Base-by-base conservation (phyloP, 2,797 vertebrate species). In the Salarias fasciatus region DNA sequence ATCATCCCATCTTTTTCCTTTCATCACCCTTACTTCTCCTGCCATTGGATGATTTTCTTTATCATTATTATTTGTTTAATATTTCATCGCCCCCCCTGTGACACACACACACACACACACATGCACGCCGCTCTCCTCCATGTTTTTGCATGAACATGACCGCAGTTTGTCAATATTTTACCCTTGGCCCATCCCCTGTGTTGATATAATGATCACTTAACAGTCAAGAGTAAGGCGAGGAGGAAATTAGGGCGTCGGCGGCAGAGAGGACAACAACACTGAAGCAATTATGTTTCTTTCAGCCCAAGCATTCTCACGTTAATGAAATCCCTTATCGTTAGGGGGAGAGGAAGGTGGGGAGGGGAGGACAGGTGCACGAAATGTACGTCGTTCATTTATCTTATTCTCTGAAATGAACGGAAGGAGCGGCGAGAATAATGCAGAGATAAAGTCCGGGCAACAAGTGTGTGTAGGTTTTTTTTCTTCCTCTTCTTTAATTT, bases 191-290 rank as follows among this genome's bases (percentile, higher is more conserved):
- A 85, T 88, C 86, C 86, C 82, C 87, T 84, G 83, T 83, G 87
- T 92, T 92, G 92, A 94, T 91, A 91, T 92, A 91, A 94, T 92
- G 91, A 92, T 93, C 92, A 93, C 91, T 93, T 93, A 92, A 91
- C 91, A 92, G 92, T 92, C 89, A 89, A 92, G 92, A 92, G 90
- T 92, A 92, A 91, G 86, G 91, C 76, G 80, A 90, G 87, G 89
- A 91, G 89, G 91, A 91, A 91, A 92, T 91, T 88, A 92, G 91
- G 92, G 89, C 90, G 87, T 88, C 88, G 85, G 89, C 87, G 63
- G 82, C 76, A 70, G 90, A 88, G 89, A 91, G 88, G 89, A 91
- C 90, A 92, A 93, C 92, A 93, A 92, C 91, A 90, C 90, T 85
- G 88, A 89, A 89, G 91, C 92, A 92, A 93, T 93, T 93, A 93